Conservation (phyloP, 1,140 invertebrate genomes). For the Drosophila pseudoobscura region DNA sequence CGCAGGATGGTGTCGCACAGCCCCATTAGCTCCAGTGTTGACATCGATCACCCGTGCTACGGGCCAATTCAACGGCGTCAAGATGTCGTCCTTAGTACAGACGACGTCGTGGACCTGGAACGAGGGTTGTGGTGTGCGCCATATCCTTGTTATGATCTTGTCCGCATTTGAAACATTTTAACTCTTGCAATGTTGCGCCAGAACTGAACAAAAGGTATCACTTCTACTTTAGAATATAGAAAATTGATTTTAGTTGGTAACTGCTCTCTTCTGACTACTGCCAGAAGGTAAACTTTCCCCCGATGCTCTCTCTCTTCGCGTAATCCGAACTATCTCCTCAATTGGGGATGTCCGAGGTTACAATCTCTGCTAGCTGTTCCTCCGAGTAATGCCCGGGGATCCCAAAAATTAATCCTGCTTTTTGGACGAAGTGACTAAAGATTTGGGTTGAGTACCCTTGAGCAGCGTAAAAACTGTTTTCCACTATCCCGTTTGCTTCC, state of each 20-base stretch:
- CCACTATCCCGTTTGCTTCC: neutral
- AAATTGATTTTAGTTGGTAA: neutral
- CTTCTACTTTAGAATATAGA: neutral
- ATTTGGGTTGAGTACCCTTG: neutral
- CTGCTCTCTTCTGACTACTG: neutral
- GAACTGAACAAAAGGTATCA: neutral
- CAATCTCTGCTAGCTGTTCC: neutral
- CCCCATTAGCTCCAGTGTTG: neutral
- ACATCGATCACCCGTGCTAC: neutral
- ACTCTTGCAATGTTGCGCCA: neutral
- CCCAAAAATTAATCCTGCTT: neutral
- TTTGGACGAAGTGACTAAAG: neutral
- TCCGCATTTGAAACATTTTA: neutral
- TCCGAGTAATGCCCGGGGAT: neutral
- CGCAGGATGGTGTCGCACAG: neutral
- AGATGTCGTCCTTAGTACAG: neutral
- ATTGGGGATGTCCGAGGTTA: neutral
- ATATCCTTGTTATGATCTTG: neutral
- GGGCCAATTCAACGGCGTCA: neutral
- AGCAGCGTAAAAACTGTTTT: no score
- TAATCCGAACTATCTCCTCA: neutral
- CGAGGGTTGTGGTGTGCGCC: no score
- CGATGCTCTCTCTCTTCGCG: neutral
- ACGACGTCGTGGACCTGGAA: neutral
- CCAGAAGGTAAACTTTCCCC: neutral